Percentiles rank a stretch among this genome's conserved stretches.
Conservation (phyloP, 1,140 invertebrate genomes). For the Drosophila suzukii region DNA sequence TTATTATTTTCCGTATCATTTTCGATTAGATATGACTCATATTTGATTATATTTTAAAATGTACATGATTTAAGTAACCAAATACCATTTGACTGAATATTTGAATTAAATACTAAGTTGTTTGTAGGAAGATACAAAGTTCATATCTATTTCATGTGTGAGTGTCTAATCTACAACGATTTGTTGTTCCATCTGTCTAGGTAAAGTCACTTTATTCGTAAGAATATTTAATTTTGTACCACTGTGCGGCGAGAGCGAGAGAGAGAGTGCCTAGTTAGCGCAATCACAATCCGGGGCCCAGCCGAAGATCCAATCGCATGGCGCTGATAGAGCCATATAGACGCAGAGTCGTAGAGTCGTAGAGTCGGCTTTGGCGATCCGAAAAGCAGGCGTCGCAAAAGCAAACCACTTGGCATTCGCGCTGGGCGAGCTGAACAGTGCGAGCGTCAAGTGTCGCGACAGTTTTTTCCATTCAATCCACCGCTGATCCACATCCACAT, state of each 20-base stretch:
- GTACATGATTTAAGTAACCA: no score
- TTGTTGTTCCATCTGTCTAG: no score
- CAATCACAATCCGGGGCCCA: background rate
- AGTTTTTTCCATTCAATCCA: background rate
- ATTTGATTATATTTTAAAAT: no score
- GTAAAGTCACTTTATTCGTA: no score
- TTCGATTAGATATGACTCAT: no score
- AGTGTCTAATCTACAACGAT: no score
- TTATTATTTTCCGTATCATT: no score
- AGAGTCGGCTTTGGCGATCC: constrained; percentile 16
- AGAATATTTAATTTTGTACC: background rate
- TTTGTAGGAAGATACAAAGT: no score
- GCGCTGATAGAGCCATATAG: constrained; percentile 9
- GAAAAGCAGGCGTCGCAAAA: constrained; percentile 8
- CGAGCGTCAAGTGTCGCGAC: constrained; percentile 32
- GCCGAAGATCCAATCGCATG: constrained; percentile 10
- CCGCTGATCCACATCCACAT: background rate
- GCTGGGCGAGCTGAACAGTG: constrained; percentile 33
- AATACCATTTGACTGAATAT: no score
- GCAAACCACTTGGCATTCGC: constrained; percentile 25
- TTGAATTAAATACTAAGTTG: no score
- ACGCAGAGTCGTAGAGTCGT: background rate
- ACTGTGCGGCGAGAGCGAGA: constrained; percentile 1
- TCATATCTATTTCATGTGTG: no score
- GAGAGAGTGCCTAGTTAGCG: background rate